Base-by-base conservation (phyloP, 2,888 invertebrate genomes). In the Ormia ochracea region DNA sequence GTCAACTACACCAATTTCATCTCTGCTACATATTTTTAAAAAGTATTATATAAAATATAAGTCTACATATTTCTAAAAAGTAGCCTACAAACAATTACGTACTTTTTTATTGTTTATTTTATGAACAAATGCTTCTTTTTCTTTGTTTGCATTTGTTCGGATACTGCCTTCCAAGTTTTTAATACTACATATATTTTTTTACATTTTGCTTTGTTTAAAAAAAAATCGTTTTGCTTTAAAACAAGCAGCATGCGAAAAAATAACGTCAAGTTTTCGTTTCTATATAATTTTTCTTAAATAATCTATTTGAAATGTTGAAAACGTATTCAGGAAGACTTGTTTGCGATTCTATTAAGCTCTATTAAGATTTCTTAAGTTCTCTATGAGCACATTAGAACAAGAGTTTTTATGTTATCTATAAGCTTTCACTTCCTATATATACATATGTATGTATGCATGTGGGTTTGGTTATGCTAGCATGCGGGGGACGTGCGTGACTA, bases 261-360 rank as follows among this genome's bases (percentile, higher is more conserved):
- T 21, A 26, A 17, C 17, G 23, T 23, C 43, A 45, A 56, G 56
- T 66, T 66, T 59, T 31, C 48, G 14, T 38, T 56, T 31, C n/a
- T 23, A 4, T 69, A 28, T 12, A 28, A 12, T 69, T 58, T 45
- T 23, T 56, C 9, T 31, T 21, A 17, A 52, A 58, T 26, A 31
- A 61, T 59, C 56, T 14, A 59, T 58, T 72, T 59, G 56, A 68
- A 54, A 78, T 72, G 52, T 66, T 66, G 36, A 68, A 73, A 66
- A 38, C 66, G 66, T 73, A 66, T 45, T 63, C 68, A 68, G 61
- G 68, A 73, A 78, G 56, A 69, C 26, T 68, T 52, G 23, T 43
- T 72, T 52, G 65, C 48, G 43, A 28, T 56, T 26, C 52, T 56
- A 50, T 58, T 65, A 9, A 31, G 43, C 45, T 56, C 23, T 7